Evolutionary conservation across 1,140 invertebrate species (phyloP).

Genomic region (Drosophila baimaii): DNA sequence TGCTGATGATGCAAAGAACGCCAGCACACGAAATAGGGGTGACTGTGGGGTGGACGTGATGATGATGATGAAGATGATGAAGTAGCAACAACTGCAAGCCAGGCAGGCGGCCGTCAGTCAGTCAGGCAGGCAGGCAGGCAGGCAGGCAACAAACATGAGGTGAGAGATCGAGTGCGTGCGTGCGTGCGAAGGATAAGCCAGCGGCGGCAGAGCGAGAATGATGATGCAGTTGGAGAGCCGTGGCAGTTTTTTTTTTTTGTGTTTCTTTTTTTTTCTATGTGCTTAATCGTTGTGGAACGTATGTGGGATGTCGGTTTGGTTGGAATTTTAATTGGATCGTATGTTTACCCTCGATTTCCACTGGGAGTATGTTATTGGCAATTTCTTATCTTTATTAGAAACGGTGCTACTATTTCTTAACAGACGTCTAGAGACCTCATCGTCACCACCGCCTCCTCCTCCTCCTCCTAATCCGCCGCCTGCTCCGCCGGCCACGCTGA

Average conservation of each 20-base stretch:
- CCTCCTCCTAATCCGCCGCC: conserved; percentile 6
- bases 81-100: conserved; percentile 18
- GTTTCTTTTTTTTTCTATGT: conserved; percentile 3
- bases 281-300: conserved; percentile 32
- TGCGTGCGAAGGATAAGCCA: conserved; percentile 7
- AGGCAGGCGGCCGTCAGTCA: neutral
- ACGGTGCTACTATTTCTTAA: conserved; percentile 82
- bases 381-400: conserved; percentile 84
- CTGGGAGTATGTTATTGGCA: conserved; percentile 85
- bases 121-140: neutral
- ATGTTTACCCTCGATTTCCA: conserved; percentile 84
- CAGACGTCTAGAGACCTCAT: conserved; percentile 84
- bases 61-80: conserved; percentile 3
- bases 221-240: conserved; percentile 30
- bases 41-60: too few relatives aligned
- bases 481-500: conserved; percentile 18
- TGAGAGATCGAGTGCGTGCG: conserved; percentile 24
- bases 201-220: conserved; percentile 23
- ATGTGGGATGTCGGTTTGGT: conserved; percentile 20
- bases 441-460: conserved; percentile 49
- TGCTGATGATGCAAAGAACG: neutral
- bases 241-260: conserved; percentile 5
- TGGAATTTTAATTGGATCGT: conserved; percentile 41
- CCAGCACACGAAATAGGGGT: neutral
- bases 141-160: conserved; percentile 31